phyloP scores from a whole-genome alignment of 2,113 vertebrate species.

The Corythaixoides concolor region DNA sequence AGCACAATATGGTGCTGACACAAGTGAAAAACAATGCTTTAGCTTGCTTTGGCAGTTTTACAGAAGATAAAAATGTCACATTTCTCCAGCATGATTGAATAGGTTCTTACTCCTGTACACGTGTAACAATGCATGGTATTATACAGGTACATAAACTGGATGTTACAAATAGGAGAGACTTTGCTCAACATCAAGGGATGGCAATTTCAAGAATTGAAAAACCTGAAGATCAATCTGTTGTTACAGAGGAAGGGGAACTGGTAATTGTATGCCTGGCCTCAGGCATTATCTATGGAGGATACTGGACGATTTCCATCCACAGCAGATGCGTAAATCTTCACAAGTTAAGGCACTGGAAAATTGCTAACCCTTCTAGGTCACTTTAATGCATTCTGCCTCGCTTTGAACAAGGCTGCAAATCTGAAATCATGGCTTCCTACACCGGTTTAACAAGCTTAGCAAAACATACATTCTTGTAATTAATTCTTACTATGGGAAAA shows the following conservation, averaged over 20 bases:
- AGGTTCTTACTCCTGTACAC: neutral
- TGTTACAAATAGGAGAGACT: neutral
- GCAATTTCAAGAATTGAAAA: neutral
- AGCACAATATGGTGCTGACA: neutral
- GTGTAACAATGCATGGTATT: neutral
- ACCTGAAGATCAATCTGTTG: neutral
- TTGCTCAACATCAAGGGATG: neutral
- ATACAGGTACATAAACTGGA: neutral
- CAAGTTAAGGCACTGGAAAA: neutral
- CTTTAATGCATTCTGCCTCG: neutral
- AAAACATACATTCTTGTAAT: neutral
- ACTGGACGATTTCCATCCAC: neutral
- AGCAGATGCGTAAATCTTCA: neutral
- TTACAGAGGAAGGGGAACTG: constrained; percentile 57
- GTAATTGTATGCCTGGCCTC: constrained; percentile 50
- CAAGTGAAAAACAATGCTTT: neutral
- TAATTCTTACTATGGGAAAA: neutral
- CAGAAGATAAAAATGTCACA: neutral
- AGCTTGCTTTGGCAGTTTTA: neutral
- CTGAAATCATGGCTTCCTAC: neutral
- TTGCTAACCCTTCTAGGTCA: neutral
- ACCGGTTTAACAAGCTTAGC: neutral
- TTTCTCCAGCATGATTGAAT: neutral
- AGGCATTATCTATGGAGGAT: constrained; percentile 43
- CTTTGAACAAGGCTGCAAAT: neutral